Evolutionary conservation across 2,797 vertebrate genomes (phyloP), one percentile per base, ranked within the genome.

Genomic region (Takifugu rubripes): DNA sequence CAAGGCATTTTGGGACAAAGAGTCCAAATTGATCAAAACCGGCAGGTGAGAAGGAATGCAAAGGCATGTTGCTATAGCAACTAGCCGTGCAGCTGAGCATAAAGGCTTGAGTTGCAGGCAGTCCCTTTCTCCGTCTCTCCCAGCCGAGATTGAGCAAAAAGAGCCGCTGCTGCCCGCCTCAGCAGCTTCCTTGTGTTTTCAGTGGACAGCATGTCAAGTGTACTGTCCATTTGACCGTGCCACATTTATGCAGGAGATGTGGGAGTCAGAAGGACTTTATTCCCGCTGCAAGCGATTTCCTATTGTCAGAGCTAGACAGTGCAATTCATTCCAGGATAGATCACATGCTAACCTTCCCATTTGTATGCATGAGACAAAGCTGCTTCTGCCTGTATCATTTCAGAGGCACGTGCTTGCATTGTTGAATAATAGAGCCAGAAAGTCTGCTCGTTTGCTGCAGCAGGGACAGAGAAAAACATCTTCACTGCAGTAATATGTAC

Each of bases 11-110:
- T 66, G 79, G 84, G 75, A 87, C 68, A 83, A 81, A 79, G 72
- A 78, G 68, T 59, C 63, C 81, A 66, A 79, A 86, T 64, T 87
- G 85, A 89, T 87, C 82, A 85, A 80, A 90, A 88, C 82, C 66
- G 73, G 78, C 87, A 88, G 87, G 84, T 88, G 85, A 86, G 86
- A 82, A 86, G 84, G 83, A 89, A 88, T 87, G 85, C 71, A 16
- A 88, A 88, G 85, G 84, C 81, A 87, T 66, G 85, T 90, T 88
- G 82, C 87, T 71, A 91, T 91, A 84, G 88, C 86, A 91, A 91
- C 89, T 81, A 68, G 79, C 70, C 61, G 71, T 83, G 85, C 73
- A 85, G 79, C 71, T 56, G 59, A 76, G 75, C 67, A 86, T 78
- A 77, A 83, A 79, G 74, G 67, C 76, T 69, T 61, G 65, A 79